Evolutionary conservation across 2,113 vertebrate genomes (phyloP).

Genomic region (Zootoca vivipara): DNA sequence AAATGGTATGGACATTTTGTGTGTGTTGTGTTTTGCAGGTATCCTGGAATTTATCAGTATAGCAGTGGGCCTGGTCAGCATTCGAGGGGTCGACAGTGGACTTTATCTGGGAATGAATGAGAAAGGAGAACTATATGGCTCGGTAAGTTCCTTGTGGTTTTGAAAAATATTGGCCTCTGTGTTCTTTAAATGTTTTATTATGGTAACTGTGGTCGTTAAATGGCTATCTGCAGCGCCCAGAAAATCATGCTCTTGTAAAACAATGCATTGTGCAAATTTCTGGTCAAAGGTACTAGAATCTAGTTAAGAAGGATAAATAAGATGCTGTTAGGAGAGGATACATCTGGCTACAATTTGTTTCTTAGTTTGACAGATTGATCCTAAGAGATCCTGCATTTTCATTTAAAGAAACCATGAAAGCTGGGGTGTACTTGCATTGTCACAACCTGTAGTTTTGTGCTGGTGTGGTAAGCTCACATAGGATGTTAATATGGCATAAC

Average conservation of each 20-base stretch:
- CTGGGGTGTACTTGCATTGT: not conserved
- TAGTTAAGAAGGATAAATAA: conserved; percentile 12
- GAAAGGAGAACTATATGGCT: conserved; percentile 93
- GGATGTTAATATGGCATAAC: not conserved
- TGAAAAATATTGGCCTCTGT: not conserved
- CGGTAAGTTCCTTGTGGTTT: conserved; percentile 83
- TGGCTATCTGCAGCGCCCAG: not conserved
- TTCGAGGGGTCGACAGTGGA: conserved; percentile 97
- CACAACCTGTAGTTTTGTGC: not conserved
- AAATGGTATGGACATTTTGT: conserved; percentile 32
- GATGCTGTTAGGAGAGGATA: not conserved
- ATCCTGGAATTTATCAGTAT: conserved; percentile 99
- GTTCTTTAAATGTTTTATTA: not conserved
- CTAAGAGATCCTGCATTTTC: not conserved
- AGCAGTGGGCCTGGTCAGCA: conserved; percentile 97
- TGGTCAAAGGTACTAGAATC: not conserved
- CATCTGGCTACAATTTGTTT: not conserved
- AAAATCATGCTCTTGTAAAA: not conserved
- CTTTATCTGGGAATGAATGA: conserved; percentile 97
- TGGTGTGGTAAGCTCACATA: not conserved
- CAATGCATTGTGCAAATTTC: not conserved
- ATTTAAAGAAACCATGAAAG: not conserved
- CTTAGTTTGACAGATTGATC: not conserved
- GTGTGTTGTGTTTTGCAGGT: conserved; percentile 76
- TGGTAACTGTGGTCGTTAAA: not conserved